These are phyloP conservation scores for Cataglyphis cursor DNA, from an alignment of 2,888 invertebrate species.

Conservation along the genomic window DNA sequence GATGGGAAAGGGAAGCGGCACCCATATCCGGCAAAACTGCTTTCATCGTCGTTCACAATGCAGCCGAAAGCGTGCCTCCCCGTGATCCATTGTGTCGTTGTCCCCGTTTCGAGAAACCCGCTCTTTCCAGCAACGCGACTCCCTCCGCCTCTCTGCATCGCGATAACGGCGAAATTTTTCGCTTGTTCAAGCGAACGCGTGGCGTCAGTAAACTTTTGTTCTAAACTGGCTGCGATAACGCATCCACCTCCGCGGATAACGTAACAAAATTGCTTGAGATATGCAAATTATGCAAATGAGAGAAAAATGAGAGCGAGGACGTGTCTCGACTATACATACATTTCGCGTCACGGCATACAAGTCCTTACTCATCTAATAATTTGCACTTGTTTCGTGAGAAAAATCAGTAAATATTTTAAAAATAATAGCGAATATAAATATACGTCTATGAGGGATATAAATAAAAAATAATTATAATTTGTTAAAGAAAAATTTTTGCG, in stretches of 20 bases:
- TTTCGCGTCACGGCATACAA: neutral
- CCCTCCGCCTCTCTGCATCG: conserved; percentile 58
- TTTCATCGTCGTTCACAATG: conserved; percentile 73
- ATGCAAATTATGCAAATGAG: conserved; percentile 23
- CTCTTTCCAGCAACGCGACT: conserved; percentile 55
- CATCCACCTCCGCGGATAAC: neutral
- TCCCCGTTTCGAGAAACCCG: conserved; percentile 69
- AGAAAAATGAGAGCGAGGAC: conserved; percentile 32
- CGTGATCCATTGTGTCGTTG: conserved; percentile 71
- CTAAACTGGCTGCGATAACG: neutral
- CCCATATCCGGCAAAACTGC: conserved; percentile 73
- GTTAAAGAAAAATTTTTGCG: neutral
- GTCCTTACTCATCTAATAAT: conserved; percentile 2
- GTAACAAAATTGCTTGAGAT: conserved; percentile 11
- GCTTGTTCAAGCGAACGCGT: neutral
- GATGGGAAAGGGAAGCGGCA: conserved; percentile 72
- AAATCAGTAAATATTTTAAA: conserved; percentile 2
- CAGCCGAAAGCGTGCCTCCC: conserved; percentile 68
- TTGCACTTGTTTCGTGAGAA: neutral
- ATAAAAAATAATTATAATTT: neutral
- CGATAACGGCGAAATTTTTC: conserved; percentile 56
- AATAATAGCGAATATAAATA: neutral
- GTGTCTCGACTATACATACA: neutral
- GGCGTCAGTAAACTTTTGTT: conserved; percentile 28
- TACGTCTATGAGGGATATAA: neutral